A percentile compares a stretch with the other conserved stretches of the same genome.
Evolutionary conservation across 2,113 vertebrate genomes (phyloP).

Genomic region (Athene cunicularia): DNA sequence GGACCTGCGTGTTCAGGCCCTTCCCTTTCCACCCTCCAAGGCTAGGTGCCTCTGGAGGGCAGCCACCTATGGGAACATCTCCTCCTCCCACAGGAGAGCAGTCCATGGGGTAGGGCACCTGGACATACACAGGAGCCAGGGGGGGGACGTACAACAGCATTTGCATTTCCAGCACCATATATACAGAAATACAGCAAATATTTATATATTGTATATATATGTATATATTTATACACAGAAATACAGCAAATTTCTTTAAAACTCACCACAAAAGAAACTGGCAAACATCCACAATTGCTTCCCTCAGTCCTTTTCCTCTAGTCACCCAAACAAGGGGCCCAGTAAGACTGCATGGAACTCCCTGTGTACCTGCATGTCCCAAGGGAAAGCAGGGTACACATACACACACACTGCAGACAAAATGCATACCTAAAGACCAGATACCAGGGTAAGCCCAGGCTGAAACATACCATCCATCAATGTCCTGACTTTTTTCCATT

Average conservation of each 20-base stretch:
- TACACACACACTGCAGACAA: not conserved
- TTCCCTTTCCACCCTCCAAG: not conserved
- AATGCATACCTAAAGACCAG: not conserved
- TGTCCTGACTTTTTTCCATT: not conserved
- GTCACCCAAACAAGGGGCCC: not conserved
- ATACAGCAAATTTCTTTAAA: not conserved
- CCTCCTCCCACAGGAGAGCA: not conserved
- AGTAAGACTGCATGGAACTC: not conserved
- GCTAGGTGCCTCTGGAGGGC: not conserved
- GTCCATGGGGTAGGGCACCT: not conserved
- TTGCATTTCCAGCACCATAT: not conserved
- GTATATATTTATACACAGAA: not conserved
- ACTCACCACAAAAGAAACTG: not conserved
- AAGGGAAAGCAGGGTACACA: not conserved
- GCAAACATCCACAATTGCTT: not conserved
- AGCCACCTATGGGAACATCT: not conserved
- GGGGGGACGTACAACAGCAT: fast-evolving
- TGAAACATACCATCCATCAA: not conserved
- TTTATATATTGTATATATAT: too few species aligned
- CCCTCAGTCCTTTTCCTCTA: not conserved
- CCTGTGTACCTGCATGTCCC: not conserved
- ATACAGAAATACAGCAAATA: not conserved
- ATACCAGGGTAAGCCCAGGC: not conserved
- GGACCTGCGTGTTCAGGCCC: not conserved
- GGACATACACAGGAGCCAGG: fast-evolving